Conservation (phyloP, 2,888 invertebrate species). For the Tetanocera ferruginea region DNA sequence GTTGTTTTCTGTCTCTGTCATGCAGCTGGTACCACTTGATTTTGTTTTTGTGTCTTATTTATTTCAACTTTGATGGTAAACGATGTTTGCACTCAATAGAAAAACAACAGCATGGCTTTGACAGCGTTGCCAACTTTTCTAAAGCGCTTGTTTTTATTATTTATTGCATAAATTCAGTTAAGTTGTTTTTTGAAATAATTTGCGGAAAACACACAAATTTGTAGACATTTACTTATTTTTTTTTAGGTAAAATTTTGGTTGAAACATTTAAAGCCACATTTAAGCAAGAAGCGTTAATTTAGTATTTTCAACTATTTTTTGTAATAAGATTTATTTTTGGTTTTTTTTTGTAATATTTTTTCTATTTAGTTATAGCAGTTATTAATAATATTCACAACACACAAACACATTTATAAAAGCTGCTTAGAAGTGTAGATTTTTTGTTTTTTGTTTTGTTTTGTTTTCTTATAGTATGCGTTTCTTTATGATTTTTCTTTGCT, state of each 20-base stretch:
- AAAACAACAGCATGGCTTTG: background rate
- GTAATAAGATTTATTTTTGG: background rate
- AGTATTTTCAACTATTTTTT: background rate
- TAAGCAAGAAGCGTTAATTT: background rate
- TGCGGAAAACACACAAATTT: background rate
- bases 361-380: background rate
- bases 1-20: background rate
- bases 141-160: too few species aligned
- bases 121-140: background rate
- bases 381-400: too few species aligned
- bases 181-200: too few species aligned
- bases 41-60: background rate
- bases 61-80: background rate
- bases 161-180: too few species aligned
- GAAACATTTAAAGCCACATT: constrained; percentile 6
- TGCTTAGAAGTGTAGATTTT: too few species aligned
- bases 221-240: background rate
- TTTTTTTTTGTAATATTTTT: background rate
- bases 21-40: background rate
- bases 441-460: too few species aligned
- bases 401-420: too few species aligned
- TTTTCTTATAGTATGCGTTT: too few species aligned
- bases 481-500: too few species aligned
- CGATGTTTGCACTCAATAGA: background rate
- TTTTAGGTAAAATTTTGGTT: background rate